phyloP scores from a whole-genome alignment of 2,113 vertebrate genomes.

The Centrocercus urophasianus region DNA sequence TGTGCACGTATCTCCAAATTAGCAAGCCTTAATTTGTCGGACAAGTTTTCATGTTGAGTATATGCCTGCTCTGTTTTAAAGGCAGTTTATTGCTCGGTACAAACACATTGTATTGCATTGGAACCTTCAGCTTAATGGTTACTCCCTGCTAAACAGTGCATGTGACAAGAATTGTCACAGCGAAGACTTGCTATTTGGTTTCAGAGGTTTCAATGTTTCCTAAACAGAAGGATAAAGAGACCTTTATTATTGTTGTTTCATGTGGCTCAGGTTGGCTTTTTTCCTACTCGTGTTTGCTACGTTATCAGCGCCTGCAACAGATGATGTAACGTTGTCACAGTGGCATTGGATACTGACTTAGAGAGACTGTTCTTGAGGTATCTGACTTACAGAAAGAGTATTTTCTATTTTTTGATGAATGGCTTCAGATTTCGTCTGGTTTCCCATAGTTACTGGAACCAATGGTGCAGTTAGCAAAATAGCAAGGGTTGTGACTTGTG shows the following conservation, averaged over 20 bases:
- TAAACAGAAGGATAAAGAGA: neutral
- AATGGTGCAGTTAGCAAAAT: neutral
- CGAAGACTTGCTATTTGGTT: neutral
- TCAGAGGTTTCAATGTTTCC: neutral
- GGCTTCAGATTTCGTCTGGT: constrained; percentile 43
- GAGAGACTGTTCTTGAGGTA: neutral
- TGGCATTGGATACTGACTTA: neutral
- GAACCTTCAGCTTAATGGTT: neutral
- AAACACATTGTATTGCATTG: neutral
- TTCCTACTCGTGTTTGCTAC: neutral
- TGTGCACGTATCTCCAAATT: neutral
- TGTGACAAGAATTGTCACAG: neutral
- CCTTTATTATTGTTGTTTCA: neutral
- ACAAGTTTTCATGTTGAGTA: neutral
- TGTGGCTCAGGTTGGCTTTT: neutral
- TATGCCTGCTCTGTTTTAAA: neutral
- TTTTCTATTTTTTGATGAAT: constrained; percentile 41
- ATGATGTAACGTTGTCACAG: neutral
- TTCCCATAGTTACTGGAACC: constrained; percentile 54
- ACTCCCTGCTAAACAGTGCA: neutral
- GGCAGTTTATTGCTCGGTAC: neutral
- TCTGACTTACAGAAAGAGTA: neutral
- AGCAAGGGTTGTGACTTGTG: neutral
- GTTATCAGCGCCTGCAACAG: neutral
- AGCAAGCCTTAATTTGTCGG: neutral